Percentiles rank a stretch among this genome's conserved stretches.
Evolutionary conservation across 2,888 invertebrate genomes (phyloP).

Genomic region (Pachydiplax longipennis): DNA sequence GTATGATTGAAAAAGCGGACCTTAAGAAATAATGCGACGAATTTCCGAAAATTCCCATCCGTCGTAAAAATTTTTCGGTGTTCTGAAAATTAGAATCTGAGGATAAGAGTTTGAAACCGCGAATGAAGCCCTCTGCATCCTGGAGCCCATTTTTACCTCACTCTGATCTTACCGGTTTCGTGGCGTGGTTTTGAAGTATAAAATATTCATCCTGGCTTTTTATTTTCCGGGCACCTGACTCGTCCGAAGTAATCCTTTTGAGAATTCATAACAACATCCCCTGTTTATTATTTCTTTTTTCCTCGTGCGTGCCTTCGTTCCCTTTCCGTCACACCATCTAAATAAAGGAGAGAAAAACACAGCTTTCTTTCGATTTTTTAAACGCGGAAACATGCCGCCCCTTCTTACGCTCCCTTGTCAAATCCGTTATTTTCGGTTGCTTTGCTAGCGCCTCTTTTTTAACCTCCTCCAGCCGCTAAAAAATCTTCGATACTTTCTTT

Average conservation of each 20-base stretch:
- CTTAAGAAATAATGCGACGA: too few relatives aligned
- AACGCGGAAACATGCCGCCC: background rate
- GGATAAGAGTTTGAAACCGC: too few relatives aligned
- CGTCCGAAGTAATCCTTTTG: background rate
- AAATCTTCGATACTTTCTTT: background rate
- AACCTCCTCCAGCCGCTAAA: background rate
- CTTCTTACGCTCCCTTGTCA: background rate
- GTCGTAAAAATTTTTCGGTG: too few relatives aligned
- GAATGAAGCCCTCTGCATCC: too few relatives aligned
- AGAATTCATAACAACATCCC: background rate
- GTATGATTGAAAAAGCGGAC: too few relatives aligned
- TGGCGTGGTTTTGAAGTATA: background rate
- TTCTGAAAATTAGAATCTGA: too few relatives aligned
- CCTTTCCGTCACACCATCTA: background rate
- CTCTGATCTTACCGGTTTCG: too few relatives aligned
- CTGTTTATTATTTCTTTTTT: background rate
- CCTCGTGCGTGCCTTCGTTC: background rate
- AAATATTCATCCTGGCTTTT: background rate
- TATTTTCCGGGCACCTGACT: background rate
- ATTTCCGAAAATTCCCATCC: too few relatives aligned
- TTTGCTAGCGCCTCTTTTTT: background rate
- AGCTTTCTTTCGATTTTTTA: background rate
- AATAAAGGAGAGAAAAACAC: background rate
- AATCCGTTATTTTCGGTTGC: background rate
- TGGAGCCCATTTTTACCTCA: too few relatives aligned